phyloP scores from a whole-genome alignment of 2,888 invertebrate species.

The Aphrophora alni region DNA sequence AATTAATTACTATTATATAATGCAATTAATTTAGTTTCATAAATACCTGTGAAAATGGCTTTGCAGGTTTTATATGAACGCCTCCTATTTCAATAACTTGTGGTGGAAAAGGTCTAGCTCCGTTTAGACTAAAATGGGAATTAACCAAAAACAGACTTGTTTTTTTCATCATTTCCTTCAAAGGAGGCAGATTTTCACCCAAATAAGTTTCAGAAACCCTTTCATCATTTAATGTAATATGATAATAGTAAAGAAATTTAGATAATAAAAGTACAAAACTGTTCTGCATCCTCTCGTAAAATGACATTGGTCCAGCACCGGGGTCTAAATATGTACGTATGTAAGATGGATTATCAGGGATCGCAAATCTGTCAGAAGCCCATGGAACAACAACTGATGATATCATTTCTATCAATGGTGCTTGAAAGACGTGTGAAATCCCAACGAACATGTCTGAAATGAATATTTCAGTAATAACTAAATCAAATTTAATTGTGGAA shows the following conservation, averaged over 20 bases:
- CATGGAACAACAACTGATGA: constrained; percentile 48
- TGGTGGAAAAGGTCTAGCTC: too few relatives aligned
- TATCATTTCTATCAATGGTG: constrained; percentile 46
- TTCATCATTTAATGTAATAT: constrained; percentile 40
- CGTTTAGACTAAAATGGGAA: too few relatives aligned
- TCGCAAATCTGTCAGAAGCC: too few relatives aligned
- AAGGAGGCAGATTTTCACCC: constrained; percentile 38
- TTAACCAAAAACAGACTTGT: too few relatives aligned
- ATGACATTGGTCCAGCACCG: constrained; percentile 54
- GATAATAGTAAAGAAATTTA: constrained; percentile 32
- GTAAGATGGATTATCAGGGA: too few relatives aligned
- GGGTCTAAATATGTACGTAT: constrained; percentile 44
- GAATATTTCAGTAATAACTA: constrained; percentile 51
- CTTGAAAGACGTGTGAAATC: constrained; percentile 45
- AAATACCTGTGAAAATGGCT: too few relatives aligned
- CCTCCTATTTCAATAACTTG: too few relatives aligned
- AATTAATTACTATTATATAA: too few relatives aligned
- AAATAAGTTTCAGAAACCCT: constrained; percentile 40
- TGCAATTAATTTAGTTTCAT: too few relatives aligned
- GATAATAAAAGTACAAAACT: constrained; percentile 56
- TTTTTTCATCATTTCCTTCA: constrained; percentile 42
- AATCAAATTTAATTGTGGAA: constrained; percentile 42
- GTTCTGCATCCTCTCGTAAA: constrained; percentile 59
- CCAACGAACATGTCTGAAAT: constrained; percentile 47
- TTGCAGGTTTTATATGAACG: too few relatives aligned